Conservation (phyloP, 2,888 invertebrate species). For the Patella caerulea region DNA sequence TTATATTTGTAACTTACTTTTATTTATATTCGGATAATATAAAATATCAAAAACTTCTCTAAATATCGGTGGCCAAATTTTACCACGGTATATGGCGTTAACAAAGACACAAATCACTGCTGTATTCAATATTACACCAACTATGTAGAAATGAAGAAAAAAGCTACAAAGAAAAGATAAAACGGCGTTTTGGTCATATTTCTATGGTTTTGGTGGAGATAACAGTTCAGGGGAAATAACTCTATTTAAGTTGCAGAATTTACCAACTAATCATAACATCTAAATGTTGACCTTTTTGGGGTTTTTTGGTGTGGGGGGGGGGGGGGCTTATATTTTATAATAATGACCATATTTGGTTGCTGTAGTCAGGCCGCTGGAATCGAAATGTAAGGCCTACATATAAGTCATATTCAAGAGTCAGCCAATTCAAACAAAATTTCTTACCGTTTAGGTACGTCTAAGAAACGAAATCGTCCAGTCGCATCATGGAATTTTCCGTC, state of each 20-base stretch:
- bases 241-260: neutral
- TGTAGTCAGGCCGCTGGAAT: neutral
- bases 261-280: neutral
- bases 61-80: conserved; percentile 28
- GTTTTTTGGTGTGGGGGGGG: too few species aligned
- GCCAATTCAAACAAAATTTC: neutral
- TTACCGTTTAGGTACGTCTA: conserved; percentile 47
- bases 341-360: neutral
- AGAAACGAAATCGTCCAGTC: neutral
- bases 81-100: conserved; percentile 23
- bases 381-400: neutral
- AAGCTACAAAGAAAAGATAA: conserved; percentile 28
- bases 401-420: neutral
- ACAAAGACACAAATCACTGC: conserved; percentile 28
- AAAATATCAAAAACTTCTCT: conserved; percentile 26
- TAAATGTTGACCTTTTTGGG: too few species aligned
- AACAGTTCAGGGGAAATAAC: too few species aligned
- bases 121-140: conserved; percentile 35
- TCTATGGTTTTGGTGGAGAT: neutral
- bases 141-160: conserved; percentile 43
- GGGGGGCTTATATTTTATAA: neutral
- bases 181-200: neutral
- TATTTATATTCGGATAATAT: conserved; percentile 28
- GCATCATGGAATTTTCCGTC: neutral
- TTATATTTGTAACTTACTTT: conserved; percentile 15